A percentile compares a stretch with the other conserved stretches of the same genome.
These are phyloP conservation scores for Datnioides undecimradiatus DNA, from an alignment of 2,113 vertebrate species.

Conservation along the genomic window DNA sequence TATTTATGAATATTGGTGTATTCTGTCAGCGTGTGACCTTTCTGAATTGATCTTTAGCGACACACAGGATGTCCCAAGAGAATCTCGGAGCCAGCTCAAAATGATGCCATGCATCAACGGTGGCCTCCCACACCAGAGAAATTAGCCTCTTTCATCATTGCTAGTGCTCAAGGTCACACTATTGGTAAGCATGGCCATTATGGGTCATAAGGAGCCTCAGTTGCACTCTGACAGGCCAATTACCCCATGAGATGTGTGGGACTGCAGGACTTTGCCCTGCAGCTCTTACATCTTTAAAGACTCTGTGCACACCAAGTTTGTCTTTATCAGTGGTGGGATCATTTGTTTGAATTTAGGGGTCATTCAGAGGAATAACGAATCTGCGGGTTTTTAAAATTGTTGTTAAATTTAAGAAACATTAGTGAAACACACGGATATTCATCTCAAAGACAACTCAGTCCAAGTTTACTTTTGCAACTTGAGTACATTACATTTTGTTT, in stretches of 20 bases:
- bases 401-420: neutral
- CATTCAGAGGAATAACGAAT: neutral
- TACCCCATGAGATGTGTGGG: conserved; percentile 52
- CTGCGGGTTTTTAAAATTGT: neutral
- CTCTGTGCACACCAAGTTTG: neutral
- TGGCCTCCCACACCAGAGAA: conserved; percentile 40
- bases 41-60: conserved; percentile 62
- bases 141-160: conserved; percentile 73
- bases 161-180: conserved; percentile 63
- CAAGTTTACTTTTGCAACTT: neutral
- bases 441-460: neutral
- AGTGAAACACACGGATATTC: neutral
- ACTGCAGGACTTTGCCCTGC: conserved; percentile 13
- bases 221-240: conserved; percentile 62
- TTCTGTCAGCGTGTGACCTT: conserved; percentile 55
- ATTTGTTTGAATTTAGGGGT: conserved; percentile 23
- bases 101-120: conserved; percentile 65
- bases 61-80: conserved; percentile 44
- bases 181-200: conserved; percentile 50
- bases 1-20: conserved; percentile 53
- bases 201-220: conserved; percentile 45
- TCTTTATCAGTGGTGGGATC: conserved; percentile 22
- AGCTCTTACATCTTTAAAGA: conserved; percentile 43
- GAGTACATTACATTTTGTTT: neutral
- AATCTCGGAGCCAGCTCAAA: conserved; percentile 39